phyloP scores from a whole-genome alignment of 2,888 invertebrate species.

The Hypercompe scribonia region DNA sequence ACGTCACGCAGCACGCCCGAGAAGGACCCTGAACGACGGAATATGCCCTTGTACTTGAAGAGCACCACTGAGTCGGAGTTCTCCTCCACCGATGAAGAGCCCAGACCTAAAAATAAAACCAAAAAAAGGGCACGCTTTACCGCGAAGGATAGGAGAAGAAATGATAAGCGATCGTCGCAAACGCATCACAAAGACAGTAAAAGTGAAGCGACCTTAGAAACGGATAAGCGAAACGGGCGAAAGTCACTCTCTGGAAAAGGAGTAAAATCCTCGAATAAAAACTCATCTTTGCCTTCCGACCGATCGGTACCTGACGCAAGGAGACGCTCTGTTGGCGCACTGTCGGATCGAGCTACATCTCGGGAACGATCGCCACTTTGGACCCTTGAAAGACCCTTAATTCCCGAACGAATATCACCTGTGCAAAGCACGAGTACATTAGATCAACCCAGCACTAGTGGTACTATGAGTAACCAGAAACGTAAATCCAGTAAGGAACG shows the following conservation, averaged over 20 bases:
- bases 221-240: conserved; percentile 57
- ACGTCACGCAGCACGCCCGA: background rate
- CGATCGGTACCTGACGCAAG: conserved; percentile 11
- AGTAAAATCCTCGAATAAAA: conserved; percentile 67
- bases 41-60: conserved; percentile 27
- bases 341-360: background rate
- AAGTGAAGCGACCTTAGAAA: conserved; percentile 33
- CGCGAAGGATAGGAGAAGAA: conserved; percentile 53
- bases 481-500: conserved; percentile 33
- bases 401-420: conserved; percentile 3
- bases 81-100: conserved; percentile 33
- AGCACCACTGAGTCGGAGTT: conserved; percentile 35
- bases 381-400: conserved; percentile 1
- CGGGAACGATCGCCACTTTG: background rate
- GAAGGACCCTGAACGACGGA: conserved; percentile 16
- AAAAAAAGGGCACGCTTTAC: conserved; percentile 49
- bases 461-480: conserved; percentile 37
- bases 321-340: background rate
- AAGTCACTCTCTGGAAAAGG: conserved; percentile 72
- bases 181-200: conserved; percentile 51
- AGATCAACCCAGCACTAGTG: conserved; percentile 44
- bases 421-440: conserved; percentile 13
- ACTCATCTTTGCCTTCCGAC: conserved; percentile 17
- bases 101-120: conserved; percentile 35
- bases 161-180: conserved; percentile 50